Base-by-base conservation (phyloP, 2,113 vertebrate species). In the Chaetorhynchus papuensis region DNA sequence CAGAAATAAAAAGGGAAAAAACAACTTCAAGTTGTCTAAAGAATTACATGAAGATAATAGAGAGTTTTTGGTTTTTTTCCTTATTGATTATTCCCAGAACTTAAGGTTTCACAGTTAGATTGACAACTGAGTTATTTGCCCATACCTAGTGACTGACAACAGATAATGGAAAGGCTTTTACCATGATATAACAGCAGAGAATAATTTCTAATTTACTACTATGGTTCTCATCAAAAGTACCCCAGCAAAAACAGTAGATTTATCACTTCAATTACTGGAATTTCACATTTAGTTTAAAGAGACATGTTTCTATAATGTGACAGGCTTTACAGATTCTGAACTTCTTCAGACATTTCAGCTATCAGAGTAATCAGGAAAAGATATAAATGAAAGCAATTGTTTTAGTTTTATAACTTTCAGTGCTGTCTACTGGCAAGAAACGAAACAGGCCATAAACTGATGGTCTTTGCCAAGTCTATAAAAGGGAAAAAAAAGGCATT, bases 211-310 rank as follows among this genome's bases (percentile, higher is more conserved):
- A 99, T 98, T 99, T 98, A 98, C 98, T 98, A 97, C 98, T 97
- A 63, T 96, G 95, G 96, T 97, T 97, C 97, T 99, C 98, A 98
- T 99, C 98, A 99, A 98, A 99, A 97, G 98, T 97, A 98, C 98
- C 97, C 98, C 92, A 94, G 98, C 97, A 97, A 97, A 98, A 98
- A 98, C 98, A 98, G 94, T 97, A 98, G 98, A 98, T 98, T 99
- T 98, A 98, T 98, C 98, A 98, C 98, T 98, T 99, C 99, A 98
- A 98, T 99, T 99, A 99, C 98, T 98, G 98, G 98, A 98, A 98
- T 99, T 99, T 99, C 98, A 99, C 98, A 98, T 99, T 98, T 98
- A 98, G 98, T 99, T 99, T 99, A 98, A 99, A 98, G 98, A 98
- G 98, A 98, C 98, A 98, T 98, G 98, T 98, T 99, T 99, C 98